phyloP scores from a whole-genome alignment of 1,140 invertebrate species.

The Tyrophagus putrescentiae region DNA sequence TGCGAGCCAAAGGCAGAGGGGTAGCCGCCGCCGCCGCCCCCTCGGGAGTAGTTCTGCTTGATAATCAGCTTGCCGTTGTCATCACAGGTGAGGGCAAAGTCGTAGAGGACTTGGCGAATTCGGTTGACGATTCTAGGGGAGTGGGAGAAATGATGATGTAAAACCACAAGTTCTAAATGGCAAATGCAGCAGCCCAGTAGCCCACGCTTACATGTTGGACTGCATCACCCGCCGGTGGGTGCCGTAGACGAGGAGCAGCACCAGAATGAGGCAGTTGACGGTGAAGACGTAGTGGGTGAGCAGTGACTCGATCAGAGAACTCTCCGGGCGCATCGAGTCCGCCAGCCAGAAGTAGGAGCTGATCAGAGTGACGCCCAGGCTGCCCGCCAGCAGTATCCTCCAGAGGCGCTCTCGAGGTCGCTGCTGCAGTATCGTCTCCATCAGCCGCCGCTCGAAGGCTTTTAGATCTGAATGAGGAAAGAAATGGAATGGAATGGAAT shows the following conservation, averaged over 20 bases:
- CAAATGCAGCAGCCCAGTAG: neutral
- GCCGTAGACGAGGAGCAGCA: slow-evolving; percentile 70
- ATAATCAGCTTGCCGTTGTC: slow-evolving; percentile 85
- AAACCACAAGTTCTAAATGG: neutral
- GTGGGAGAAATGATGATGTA: neutral
- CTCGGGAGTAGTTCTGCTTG: slow-evolving; percentile 41
- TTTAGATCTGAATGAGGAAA: slow-evolving; percentile 56
- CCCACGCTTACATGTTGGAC: slow-evolving; percentile 52
- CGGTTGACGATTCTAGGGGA: slow-evolving; percentile 54
- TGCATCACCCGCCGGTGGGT: slow-evolving; percentile 90
- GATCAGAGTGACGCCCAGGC: slow-evolving; percentile 71
- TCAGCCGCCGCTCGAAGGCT: slow-evolving; percentile 83
- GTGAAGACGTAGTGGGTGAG: slow-evolving; percentile 92
- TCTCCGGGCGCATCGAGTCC: slow-evolving; percentile 36
- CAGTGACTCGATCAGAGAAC: slow-evolving; percentile 75
- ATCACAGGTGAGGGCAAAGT: slow-evolving; percentile 96
- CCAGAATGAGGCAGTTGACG: slow-evolving; percentile 58
- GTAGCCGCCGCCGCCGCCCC: neutral
- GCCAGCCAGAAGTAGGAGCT: slow-evolving; percentile 73
- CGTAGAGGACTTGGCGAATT: slow-evolving; percentile 67
- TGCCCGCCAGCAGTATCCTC: slow-evolving; percentile 70
- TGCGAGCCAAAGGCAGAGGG: neutral
- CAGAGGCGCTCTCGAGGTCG: slow-evolving; percentile 78
- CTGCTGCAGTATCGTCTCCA: slow-evolving; percentile 86
- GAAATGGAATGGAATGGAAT: neutral